Conservation (phyloP, 2,113 vertebrate genomes). For the Rhea pennata region DNA sequence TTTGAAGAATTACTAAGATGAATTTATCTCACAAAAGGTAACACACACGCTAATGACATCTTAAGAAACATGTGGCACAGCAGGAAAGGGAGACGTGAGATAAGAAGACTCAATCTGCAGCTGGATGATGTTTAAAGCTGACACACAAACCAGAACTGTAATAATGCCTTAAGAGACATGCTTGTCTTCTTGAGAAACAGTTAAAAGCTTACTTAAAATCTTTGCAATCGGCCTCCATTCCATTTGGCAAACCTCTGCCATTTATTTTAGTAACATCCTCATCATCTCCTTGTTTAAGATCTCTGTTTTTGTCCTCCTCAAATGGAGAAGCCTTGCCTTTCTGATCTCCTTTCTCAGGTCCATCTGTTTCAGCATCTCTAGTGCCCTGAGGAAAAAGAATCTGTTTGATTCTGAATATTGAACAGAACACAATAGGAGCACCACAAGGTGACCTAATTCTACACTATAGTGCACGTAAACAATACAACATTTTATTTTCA, state of each 20-base stretch:
- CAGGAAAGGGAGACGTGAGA: constrained; percentile 45
- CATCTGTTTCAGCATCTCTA: constrained; percentile 92
- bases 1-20: constrained; percentile 46
- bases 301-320: constrained; percentile 95
- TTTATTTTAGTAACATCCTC: constrained; percentile 91
- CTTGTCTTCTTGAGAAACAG: constrained; percentile 71
- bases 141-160: constrained; percentile 62
- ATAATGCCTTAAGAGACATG: constrained; percentile 70
- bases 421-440: constrained; percentile 75
- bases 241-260: constrained; percentile 93
- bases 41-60: constrained; percentile 60
- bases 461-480: constrained; percentile 67
- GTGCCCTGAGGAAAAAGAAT: constrained; percentile 87
- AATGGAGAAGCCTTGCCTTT: constrained; percentile 94
- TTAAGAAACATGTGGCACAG: constrained; percentile 58
- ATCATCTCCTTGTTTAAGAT: constrained; percentile 93
- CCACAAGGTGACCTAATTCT: constrained; percentile 75
- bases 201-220: constrained; percentile 95
- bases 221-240: constrained; percentile 99
- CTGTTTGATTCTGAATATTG: constrained; percentile 79
- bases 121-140: constrained; percentile 59
- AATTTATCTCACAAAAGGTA: constrained; percentile 50
- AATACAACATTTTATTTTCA: constrained; percentile 64
- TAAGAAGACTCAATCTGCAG: constrained; percentile 46
- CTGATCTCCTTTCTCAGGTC: constrained; percentile 90